Percentiles rank a stretch among this genome's conserved stretches.
Evolutionary conservation across 2,888 invertebrate genomes (phyloP).

Genomic region (Eristalis intricaria): DNA sequence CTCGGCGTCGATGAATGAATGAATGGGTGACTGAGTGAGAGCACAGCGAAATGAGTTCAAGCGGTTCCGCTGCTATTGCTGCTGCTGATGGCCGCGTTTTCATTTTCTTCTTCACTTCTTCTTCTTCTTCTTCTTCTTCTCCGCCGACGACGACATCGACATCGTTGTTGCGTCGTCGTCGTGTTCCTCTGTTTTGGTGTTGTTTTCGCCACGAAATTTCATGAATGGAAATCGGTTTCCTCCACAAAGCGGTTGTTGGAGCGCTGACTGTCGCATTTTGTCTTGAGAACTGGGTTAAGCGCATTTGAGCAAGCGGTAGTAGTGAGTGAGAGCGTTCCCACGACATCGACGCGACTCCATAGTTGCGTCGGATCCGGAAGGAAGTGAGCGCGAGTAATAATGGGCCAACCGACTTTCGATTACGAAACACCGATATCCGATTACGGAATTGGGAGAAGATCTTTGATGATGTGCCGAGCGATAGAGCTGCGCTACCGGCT

Average conservation of each 20-base stretch:
- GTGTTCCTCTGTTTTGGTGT: background rate
- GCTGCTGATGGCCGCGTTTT: conserved; percentile 35
- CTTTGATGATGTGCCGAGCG: background rate
- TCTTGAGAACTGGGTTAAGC: conserved; percentile 50
- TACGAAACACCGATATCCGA: conserved; percentile 56
- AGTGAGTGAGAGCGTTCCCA: conserved; percentile 26
- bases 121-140: conserved; percentile 8
- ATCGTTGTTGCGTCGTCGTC: conserved; percentile 1
- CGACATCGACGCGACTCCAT: conserved; percentile 1
- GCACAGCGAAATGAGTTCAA: conserved; percentile 60
- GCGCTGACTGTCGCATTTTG: background rate
- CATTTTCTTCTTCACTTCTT: conserved; percentile 7
- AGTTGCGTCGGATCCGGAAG: conserved; percentile 34
- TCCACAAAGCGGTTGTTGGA: conserved; percentile 28
- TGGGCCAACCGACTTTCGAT: conserved; percentile 45
- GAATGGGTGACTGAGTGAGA: conserved; percentile 50
- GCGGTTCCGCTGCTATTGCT: conserved; percentile 31
- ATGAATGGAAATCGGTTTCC: conserved; percentile 67
- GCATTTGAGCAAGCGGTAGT: conserved; percentile 23
- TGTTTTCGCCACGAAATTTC: conserved; percentile 56
- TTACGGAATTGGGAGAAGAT: conserved; percentile 51
- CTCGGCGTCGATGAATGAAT: conserved; percentile 37
- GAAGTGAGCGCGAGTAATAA: conserved; percentile 37
- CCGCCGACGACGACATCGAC: background rate
- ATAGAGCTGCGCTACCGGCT: conserved; percentile 9